A percentile compares a stretch with the other conserved stretches of the same genome.
These are phyloP conservation scores for Penaeus chinensis DNA, from an alignment of 1,140 invertebrate species.

Conservation along the genomic window DNA sequence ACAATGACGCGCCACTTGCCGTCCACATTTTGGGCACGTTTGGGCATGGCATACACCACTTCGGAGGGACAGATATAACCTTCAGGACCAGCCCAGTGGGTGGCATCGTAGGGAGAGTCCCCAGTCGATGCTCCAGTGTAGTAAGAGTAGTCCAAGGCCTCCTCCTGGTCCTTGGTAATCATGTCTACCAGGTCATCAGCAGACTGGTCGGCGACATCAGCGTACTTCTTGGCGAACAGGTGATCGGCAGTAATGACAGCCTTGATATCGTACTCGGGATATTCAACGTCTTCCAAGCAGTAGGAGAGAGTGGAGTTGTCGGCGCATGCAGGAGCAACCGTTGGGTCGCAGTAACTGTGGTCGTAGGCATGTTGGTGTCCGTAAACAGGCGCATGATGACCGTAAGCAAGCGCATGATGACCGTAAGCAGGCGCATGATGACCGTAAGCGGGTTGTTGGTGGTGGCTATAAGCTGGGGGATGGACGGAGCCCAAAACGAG, in stretches of 20 bases:
- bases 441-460: not conserved
- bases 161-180: slow-evolving; percentile 51
- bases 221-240: slow-evolving; percentile 55
- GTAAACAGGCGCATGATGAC: slow-evolving; percentile 18
- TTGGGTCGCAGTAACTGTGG: slow-evolving; percentile 49
- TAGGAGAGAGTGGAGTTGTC: slow-evolving; percentile 51
- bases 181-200: slow-evolving; percentile 51
- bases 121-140: slow-evolving; percentile 53
- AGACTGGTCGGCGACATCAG: slow-evolving; percentile 53
- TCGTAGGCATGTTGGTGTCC: slow-evolving; percentile 40
- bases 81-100: slow-evolving; percentile 52
- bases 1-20: slow-evolving; percentile 66
- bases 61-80: slow-evolving; percentile 55
- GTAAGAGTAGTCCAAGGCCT: slow-evolving; percentile 53
- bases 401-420: slow-evolving; percentile 16
- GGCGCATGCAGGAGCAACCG: slow-evolving; percentile 33
- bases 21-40: slow-evolving; percentile 59
- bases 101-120: slow-evolving; percentile 47
- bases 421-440: slow-evolving; percentile 27
- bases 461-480: not conserved
- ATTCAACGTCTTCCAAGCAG: slow-evolving; percentile 64
- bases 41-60: slow-evolving; percentile 43
- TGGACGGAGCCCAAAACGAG: slow-evolving; percentile 13
- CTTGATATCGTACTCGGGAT: slow-evolving; percentile 64
- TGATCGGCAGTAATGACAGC: slow-evolving; percentile 48